Base-by-base conservation (phyloP, 2,797 vertebrate species). In the Etheostoma nigrum region DNA sequence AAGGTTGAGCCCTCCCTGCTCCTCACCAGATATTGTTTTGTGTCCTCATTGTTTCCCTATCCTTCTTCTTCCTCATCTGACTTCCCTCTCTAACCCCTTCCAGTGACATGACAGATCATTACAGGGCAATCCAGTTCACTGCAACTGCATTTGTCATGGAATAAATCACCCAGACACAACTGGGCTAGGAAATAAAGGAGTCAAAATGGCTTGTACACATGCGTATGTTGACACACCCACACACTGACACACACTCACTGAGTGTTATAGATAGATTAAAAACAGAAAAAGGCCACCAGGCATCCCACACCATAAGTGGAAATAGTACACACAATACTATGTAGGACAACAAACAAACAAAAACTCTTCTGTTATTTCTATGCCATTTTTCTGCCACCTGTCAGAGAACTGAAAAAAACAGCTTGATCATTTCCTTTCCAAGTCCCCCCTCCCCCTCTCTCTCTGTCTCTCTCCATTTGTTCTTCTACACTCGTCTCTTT, bases 91-190 rank as follows among this genome's bases (percentile, higher is more conserved):
- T 64, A 65, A 76, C 75, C 71, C 85, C 86, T 74, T 64, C 77
- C 62, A 62, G 60, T 68, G 79, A 92, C 88, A 88, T 91, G 90
- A 91, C 92, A 84, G 76, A 93, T 93, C 87, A 92, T 94, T 92
- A 91, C 78, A 67, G 89, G 86, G 88, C 89, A 87, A 80, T 90
- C 77, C 78, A 83, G 86, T 79, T 86, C 78, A 65, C 85, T 27
- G 81, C 73, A 42, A 86, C 87, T 87, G 84, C 88, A 85, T 93
- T 91, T 90, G 87, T 93, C 85, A 70, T 49, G 66, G 89, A 81
- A 94, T 94, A 91, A 94, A 95, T 95, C 93, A 93, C 82, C 71
- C 76, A 59, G 91, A 92, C 88, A 86, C 83, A 86, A 91, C 85
- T 83, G 77, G 85, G 91, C 82, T 85, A 36, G 61, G 79, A 89